These are phyloP conservation scores for Drosophila tsacasi DNA, from an alignment of 1,140 invertebrate genomes.

Conservation along the genomic window DNA sequence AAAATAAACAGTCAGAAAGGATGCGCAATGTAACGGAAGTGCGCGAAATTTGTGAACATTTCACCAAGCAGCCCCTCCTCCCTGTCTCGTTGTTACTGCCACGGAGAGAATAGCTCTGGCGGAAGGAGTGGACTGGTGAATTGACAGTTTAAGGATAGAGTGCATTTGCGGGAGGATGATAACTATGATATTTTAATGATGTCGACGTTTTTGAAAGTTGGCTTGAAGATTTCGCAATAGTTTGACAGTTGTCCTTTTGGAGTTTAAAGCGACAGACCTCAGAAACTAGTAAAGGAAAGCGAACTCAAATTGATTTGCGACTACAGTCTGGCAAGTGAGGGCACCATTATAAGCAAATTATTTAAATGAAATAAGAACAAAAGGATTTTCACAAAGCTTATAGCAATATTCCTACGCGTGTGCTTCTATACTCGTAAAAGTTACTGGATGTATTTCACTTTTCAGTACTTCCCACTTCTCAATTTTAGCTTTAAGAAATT, in stretches of 20 bases:
- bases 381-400: too few species aligned
- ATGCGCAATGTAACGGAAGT: slow-evolving; percentile 79
- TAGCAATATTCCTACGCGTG: too few species aligned
- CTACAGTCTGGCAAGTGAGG: not conserved
- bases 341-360: not conserved
- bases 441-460: too few species aligned
- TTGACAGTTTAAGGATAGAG: slow-evolving; percentile 14
- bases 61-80: slow-evolving; percentile 31
- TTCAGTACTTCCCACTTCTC: too few species aligned
- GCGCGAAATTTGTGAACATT: slow-evolving; percentile 77
- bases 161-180: slow-evolving; percentile 22
- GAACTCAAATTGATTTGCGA: slow-evolving; percentile 26
- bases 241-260: slow-evolving; percentile 63
- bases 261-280: slow-evolving; percentile 7
- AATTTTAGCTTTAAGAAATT: too few species aligned
- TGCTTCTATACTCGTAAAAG: too few species aligned
- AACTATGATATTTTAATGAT: slow-evolving; percentile 79
- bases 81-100: not conserved
- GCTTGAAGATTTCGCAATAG: slow-evolving; percentile 64
- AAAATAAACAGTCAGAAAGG: slow-evolving; percentile 73
- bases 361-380: not conserved
- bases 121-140: slow-evolving; percentile 5
- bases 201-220: slow-evolving; percentile 75
- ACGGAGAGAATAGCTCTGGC: slow-evolving; percentile 1
- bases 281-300: slow-evolving; percentile 26